Percentiles rank a stretch among this genome's conserved stretches.
Conservation (phyloP, 2,113 vertebrate species). For the Hypomesus transpacificus region DNA sequence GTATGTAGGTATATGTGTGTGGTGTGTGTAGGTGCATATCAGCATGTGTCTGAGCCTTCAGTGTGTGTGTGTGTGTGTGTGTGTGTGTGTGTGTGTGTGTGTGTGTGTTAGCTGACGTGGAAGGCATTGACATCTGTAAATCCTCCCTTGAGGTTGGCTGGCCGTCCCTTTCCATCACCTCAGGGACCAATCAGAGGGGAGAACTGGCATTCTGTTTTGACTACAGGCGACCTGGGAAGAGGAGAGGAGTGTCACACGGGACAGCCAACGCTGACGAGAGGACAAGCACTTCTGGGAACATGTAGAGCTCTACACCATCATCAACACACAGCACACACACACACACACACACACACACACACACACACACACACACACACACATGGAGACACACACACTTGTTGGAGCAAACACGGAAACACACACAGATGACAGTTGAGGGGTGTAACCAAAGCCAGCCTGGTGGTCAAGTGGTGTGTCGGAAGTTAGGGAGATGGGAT, state of each 20-base stretch:
- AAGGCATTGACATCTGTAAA: conserved; percentile 66
- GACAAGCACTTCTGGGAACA: no score
- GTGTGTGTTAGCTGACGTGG: neutral
- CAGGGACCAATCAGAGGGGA: conserved; percentile 3
- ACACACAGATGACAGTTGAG: conserved; percentile 33
- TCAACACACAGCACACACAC: neutral
- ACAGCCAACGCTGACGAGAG: neutral
- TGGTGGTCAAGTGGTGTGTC: conserved; percentile 70
- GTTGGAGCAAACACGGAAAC: neutral
- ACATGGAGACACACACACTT: neutral
- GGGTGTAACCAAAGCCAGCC: conserved; percentile 52
- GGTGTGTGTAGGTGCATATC: neutral
- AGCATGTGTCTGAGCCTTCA: neutral
- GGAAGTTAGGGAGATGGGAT: conserved; percentile 75
- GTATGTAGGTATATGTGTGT: neutral
- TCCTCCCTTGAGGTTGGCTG: conserved; percentile 62
- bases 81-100: conserved; percentile 1
- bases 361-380: neutral
- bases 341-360: no score
- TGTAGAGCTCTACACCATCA: no score
- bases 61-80: neutral
- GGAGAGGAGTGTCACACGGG: neutral
- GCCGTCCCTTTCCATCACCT: conserved; percentile 59
- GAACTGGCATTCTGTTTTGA: conserved; percentile 8
- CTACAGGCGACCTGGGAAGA: neutral